Base-by-base conservation (phyloP, 2,113 vertebrate species). In the Sturnus vulgaris region DNA sequence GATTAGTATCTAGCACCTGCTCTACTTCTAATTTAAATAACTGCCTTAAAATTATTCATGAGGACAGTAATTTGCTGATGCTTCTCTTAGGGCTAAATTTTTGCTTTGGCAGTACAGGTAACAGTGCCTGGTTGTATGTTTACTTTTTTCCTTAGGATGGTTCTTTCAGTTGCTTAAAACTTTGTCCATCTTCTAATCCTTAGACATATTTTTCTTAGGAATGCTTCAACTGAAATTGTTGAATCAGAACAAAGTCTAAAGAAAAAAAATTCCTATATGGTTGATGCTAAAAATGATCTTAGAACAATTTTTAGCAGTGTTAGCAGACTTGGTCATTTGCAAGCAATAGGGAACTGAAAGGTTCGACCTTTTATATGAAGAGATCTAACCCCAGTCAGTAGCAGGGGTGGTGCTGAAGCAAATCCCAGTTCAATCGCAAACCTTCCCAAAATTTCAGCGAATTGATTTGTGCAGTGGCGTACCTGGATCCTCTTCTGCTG, bases 11-110 rank as follows among this genome's bases (percentile, higher is more conserved):
- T 78, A 90, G 75, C 78, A 89, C 69, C 90, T 81, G 78, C 39
- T 94, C 35, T 87, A 91, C 56, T 57, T 86, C 73, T 81, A 53
- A 78, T 90, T 93, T 82, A 87, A 93, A 93, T 87, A 95, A 79
- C 44, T 49, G n/a, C 42, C 52, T 85, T 82, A 78, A 94, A 94
- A 79, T 95, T 85, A 88, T 92, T 82, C 8, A 88, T 80, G 75
- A 93, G 31, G 35, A 72, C 25, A 52, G n/a, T 60, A 71, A 76
- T 82, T 79, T 90, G 35, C 66, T 86, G 57, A 69, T 80, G 24
- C 20, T 87, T 63, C 73, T 94, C 42, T 87, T 73, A 23, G 49
- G 42, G 18, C 42, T 87, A 68, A 78, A 78, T 78, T 35, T 15
- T 91, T 88, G 27, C 53, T 85, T 85, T 80, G 57, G 53, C 44